Base-by-base conservation (phyloP, 1,140 invertebrate genomes). In the Hypothenemus hampei region DNA sequence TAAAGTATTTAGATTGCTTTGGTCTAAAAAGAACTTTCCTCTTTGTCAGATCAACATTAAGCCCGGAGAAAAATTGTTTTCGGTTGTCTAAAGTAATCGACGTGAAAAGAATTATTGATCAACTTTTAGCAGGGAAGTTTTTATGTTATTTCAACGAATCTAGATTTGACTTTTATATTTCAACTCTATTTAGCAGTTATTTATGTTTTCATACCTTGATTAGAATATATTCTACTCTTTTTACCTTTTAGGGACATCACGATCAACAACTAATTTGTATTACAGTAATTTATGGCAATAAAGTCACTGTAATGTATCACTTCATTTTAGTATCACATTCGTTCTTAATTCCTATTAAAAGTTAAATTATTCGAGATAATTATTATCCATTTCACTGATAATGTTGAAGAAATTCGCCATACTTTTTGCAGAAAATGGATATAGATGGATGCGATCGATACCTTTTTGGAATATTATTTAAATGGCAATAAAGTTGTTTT, bases 141-240 rank as follows among this genome's bases (percentile, higher is more conserved):
- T n/a, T 24, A 43, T 51, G 43, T 43, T 24, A 51, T 39, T 49
- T 37, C 19, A 16, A 20, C 23, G 20, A 49, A 36, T 49, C 39
- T 49, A 49, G 16, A 15, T 29, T 20, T 6, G 44, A 47, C 44
- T 47, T 49, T 49, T 49, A 49, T 49, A 49, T 49, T 24, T 39
- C 21, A 49, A 23, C 16, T 4, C 33, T 39, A 49, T 39, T 49
- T 49, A 49, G 24, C 47, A 15, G 47, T 49, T 24, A 49, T 49
- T 49, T 49, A 49, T 49, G 47, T 39, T 49, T 49, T 24, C 47
- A 33, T 10, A 24, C 26, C 47, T 39, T 24, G 47, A 49, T 49
- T 49, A 49, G 39, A 49, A 39, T 49, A 49, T 23, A 24, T n/a
- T 45, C 26, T n/a, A n/a, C 4, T 2, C 22, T 39, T 39, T 37